Evolutionary conservation across 2,888 invertebrate genomes (phyloP).

Genomic region (Drosophila phalerata): DNA sequence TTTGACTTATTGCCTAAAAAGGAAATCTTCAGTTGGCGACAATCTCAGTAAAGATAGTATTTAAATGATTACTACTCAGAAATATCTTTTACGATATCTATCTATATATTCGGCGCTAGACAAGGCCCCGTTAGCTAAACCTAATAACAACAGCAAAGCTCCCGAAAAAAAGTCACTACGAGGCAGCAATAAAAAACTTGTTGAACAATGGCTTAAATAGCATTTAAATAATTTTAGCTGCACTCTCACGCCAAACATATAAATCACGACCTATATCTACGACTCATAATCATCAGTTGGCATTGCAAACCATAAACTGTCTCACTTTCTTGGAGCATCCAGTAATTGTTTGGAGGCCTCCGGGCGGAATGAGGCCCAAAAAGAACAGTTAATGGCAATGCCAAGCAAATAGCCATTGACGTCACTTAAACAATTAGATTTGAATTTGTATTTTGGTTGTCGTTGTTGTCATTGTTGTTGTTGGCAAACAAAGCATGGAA

Average conservation of each 20-base stretch:
- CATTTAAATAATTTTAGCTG: slow-evolving; percentile 30
- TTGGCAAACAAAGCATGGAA: slow-evolving; percentile 59
- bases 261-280: slow-evolving; percentile 54
- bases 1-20: neutral
- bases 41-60: slow-evolving; percentile 6
- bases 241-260: slow-evolving; percentile 67
- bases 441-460: slow-evolving; percentile 30
- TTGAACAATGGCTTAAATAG: slow-evolving; percentile 57
- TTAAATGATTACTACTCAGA: slow-evolving; percentile 7
- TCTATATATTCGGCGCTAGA: slow-evolving; percentile 16
- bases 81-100: slow-evolving; percentile 8
- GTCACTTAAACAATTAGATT: slow-evolving; percentile 71
- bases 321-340: slow-evolving; percentile 25
- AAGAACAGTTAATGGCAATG: slow-evolving; percentile 33
- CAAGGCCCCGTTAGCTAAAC: slow-evolving; percentile 38
- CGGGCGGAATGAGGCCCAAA: slow-evolving; percentile 32
- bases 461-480: no score
- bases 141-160: slow-evolving; percentile 41
- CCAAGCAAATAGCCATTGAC: slow-evolving; percentile 63
- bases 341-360: slow-evolving; percentile 51
- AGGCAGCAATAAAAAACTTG: slow-evolving; percentile 61
- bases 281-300: slow-evolving; percentile 40
- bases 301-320: slow-evolving; percentile 61
- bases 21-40: slow-evolving; percentile 2
- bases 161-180: slow-evolving; percentile 28